Evolutionary conservation across 2,113 vertebrate genomes (phyloP).

Genomic region (Xiphorhynchus elegans): DNA sequence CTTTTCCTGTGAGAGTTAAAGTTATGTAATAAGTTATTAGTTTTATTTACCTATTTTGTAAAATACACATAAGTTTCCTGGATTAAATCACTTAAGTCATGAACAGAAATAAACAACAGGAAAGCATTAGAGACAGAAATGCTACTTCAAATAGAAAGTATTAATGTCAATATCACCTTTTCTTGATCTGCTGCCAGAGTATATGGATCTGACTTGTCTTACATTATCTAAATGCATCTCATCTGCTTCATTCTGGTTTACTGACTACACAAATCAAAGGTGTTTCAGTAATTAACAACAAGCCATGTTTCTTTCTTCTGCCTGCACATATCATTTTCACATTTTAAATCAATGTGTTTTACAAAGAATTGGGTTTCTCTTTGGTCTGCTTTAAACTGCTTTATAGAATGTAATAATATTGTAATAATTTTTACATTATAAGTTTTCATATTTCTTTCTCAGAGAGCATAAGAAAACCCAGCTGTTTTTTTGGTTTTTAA

Average conservation of each 20-base stretch:
- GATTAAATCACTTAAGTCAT: neutral
- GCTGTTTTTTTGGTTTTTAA: neutral
- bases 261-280: neutral
- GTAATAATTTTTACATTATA: neutral
- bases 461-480: neutral
- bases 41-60: neutral
- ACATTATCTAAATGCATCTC: neutral
- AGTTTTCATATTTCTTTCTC: neutral
- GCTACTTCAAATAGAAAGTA: neutral
- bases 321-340: neutral
- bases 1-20: neutral
- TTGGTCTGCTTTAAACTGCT: neutral
- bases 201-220: neutral
- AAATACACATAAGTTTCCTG: neutral
- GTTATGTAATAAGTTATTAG: neutral
- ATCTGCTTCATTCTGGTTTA: neutral
- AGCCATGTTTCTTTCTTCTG: neutral
- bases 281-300: neutral
- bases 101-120: neutral
- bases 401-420: neutral
- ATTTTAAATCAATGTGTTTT: neutral
- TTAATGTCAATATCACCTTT: neutral
- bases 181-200: neutral
- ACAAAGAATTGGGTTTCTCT: neutral
- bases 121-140: neutral